These are phyloP conservation scores for Cranoglanis bouderius DNA, from an alignment of 2,113 vertebrate species.

Conservation along the genomic window DNA sequence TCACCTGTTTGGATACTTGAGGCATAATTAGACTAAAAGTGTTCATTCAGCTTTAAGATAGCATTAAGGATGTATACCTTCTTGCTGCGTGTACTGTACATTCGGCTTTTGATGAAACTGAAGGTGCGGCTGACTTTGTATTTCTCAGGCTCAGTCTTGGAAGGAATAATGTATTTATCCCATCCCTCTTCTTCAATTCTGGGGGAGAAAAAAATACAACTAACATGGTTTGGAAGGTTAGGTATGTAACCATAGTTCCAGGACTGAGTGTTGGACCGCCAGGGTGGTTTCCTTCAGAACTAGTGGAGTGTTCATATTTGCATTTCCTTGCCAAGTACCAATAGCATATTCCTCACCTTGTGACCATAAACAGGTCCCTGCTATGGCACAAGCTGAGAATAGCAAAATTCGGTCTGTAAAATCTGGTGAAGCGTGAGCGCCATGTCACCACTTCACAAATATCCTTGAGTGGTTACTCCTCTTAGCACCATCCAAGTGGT, in stretches of 20 bases:
- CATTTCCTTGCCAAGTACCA: not conserved
- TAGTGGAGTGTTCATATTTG: not conserved
- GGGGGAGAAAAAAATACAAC: not conserved
- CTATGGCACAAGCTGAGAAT: not conserved
- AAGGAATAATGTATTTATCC: constrained; percentile 81
- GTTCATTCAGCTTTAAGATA: not conserved
- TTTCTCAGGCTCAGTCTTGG: constrained; percentile 89
- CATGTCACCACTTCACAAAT: not conserved
- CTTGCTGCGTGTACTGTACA: constrained; percentile 91
- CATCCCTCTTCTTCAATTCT: constrained; percentile 90
- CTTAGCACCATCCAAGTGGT: not conserved
- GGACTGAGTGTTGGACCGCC: not conserved
- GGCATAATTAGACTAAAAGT: not conserved
- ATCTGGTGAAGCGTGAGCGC: not conserved
- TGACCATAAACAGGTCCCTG: not conserved
- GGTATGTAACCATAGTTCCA: not conserved
- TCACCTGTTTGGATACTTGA: not conserved
- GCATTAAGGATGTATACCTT: constrained; percentile 61
- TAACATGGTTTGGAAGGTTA: not conserved
- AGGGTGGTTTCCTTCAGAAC: not conserved
- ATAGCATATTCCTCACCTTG: not conserved
- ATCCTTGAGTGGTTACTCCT: not conserved
- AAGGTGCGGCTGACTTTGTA: constrained; percentile 94
- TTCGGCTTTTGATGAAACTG: constrained; percentile 93
- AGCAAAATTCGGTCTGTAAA: not conserved